These are phyloP conservation scores for Anastrepha ludens DNA, from an alignment of 1,140 invertebrate species.

Conservation along the genomic window DNA sequence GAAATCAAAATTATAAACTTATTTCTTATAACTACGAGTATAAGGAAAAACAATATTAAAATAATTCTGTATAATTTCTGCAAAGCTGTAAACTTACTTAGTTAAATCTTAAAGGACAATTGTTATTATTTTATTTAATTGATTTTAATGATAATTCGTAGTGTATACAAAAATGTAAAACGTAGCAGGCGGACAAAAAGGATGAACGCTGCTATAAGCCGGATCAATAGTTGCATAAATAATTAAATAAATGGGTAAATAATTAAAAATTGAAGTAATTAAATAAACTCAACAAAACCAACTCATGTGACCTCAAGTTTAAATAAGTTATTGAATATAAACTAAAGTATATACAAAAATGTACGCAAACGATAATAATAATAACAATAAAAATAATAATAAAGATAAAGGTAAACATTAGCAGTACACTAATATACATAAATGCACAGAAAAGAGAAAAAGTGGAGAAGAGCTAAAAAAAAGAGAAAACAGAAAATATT, in stretches of 20 bases:
- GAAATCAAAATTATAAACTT: background rate
- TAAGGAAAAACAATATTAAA: background rate
- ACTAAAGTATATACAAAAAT: conserved; percentile 31
- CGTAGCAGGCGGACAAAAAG: background rate
- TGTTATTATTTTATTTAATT: conserved; percentile 18
- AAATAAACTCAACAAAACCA: conserved; percentile 74
- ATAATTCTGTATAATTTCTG: background rate
- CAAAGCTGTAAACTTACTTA: conserved; percentile 28
- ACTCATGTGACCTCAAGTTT: conserved; percentile 75
- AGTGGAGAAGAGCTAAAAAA: background rate
- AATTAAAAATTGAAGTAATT: conserved; percentile 59
- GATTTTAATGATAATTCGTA: conserved; percentile 11
- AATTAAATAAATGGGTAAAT: conserved; percentile 46
- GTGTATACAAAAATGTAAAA: background rate
- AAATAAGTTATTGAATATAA: conserved; percentile 72
- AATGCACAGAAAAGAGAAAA: background rate
- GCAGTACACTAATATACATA: conserved; percentile 14
- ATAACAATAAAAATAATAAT: background rate
- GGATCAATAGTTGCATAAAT: conserved; percentile 23
- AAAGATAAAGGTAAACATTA: background rate
- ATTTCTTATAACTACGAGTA: too few relatives aligned
- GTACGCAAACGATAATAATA: conserved; percentile 18
- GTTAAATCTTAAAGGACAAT: conserved; percentile 16
- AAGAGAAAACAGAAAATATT: background rate
- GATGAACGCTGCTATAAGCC: background rate